Base-by-base conservation (phyloP, 2,113 vertebrate species). In the Trogon surrucura region DNA sequence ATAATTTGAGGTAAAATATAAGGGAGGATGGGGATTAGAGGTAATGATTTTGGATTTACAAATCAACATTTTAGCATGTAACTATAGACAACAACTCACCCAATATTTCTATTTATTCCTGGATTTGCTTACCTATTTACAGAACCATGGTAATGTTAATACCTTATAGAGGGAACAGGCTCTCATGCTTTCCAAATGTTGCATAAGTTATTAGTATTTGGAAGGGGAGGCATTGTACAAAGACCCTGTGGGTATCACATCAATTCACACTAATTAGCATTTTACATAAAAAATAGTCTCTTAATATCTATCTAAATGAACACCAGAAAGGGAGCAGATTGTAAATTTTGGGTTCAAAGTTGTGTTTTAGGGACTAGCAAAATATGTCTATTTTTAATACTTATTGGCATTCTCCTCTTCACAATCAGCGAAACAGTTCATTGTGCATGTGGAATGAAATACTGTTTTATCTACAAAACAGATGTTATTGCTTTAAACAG, bases 391-490 rank as follows among this genome's bases (percentile, higher is more conserved):
- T 70, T 93, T 95, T 72, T 83, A 89, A 58, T 72, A 36, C 29
- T 77, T 71, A 61, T 23, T 88, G n/a, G 19, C 89, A 44, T 91
- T 86, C 74, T 85, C 23, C 57, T 30, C 36, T 82, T 95, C 51
- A 61, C 44, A 74, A 36, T 88, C 36, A 86, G 32, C 56, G 41
- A 89, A 73, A 62, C 27, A n/a, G 22, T 50, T 85, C 73, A 71
- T 44, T 85, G 41, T 72, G 90, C 50, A 89, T 75, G 60, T 51
- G 53, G 34, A 93, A 84, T 41, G 91, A 93, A 88, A 75, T 16
- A 89, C 54, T 66, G 22, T 69, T 95, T 96, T 45, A 92, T 84
- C 70, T 93, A 75, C 30, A 78, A 53, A 95, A 94, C 80, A 85
- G 61, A 94, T 72, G 41, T 78, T 91, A 47, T 54, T 51, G 26